These are phyloP conservation scores for Drosophila willistoni DNA, from an alignment of 1,140 invertebrate genomes.

Conservation along the genomic window DNA sequence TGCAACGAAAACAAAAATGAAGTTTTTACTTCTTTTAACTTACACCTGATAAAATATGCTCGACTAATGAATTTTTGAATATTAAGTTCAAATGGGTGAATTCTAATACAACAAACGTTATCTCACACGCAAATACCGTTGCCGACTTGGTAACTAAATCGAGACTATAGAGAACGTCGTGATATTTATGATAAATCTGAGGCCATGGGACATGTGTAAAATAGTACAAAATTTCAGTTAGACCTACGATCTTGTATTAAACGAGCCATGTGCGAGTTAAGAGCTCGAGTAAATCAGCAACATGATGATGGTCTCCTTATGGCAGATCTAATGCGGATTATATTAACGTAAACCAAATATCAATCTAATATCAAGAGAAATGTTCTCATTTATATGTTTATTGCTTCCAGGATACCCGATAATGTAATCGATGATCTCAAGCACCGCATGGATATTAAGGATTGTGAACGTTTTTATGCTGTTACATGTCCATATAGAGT, in stretches of 20 bases:
- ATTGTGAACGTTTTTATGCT: constrained; percentile 50
- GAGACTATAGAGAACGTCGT: constrained; percentile 56
- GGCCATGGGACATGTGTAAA: constrained; percentile 60
- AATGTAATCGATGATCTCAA: constrained; percentile 43
- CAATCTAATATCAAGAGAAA: neutral
- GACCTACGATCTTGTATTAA: constrained; percentile 63
- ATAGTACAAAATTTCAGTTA: constrained; percentile 28
- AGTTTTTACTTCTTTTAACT: no score
- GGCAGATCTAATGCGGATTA: constrained; percentile 61
- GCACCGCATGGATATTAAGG: constrained; percentile 24
- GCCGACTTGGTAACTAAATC: constrained; percentile 63
- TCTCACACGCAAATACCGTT: no score
- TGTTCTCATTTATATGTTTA: neutral
- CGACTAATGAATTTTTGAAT: no score
- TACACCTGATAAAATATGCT: no score
- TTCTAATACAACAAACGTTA: no score
- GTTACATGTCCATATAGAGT: constrained; percentile 55
- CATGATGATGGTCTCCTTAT: constrained; percentile 39
- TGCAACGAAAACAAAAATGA: no score
- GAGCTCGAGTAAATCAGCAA: constrained; percentile 26
- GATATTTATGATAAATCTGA: constrained; percentile 65
- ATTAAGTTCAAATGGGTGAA: no score
- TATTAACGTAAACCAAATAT: constrained; percentile 43
- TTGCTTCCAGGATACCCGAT: constrained; percentile 41
- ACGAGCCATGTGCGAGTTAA: constrained; percentile 62